Evolutionary conservation across 2,888 invertebrate species (phyloP).

Genomic region (Mactromeris polynyma): DNA sequence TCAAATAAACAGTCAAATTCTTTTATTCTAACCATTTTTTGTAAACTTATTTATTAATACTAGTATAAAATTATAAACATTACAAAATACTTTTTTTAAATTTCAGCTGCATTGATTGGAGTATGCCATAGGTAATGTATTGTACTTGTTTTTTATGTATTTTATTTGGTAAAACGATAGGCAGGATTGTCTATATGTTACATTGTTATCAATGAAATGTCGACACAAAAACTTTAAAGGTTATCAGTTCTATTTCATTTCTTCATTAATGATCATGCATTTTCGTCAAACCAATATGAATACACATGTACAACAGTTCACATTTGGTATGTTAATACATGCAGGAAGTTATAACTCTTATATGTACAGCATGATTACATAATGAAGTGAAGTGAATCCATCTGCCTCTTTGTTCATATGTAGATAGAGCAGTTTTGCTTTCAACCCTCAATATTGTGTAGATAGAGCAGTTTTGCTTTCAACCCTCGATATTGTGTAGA

Average conservation of each 20-base stretch:
- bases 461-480: no score
- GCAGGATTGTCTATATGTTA: no score
- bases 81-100: conserved; percentile 12
- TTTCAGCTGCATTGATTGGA: conserved; percentile 78
- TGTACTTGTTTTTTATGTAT: neutral
- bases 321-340: neutral
- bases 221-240: no score
- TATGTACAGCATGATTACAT: no score
- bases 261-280: neutral
- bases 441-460: no score
- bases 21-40: neutral
- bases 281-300: neutral
- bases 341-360: neutral
- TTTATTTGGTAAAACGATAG: no score
- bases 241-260: no score
- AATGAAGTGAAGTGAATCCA: no score
- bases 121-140: conserved; percentile 76
- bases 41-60: neutral
- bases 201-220: no score
- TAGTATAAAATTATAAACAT: neutral
- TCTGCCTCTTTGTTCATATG: no score
- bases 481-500: no score
- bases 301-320: neutral
- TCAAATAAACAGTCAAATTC: neutral
- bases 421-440: no score